phyloP scores from a whole-genome alignment of 2,797 vertebrate species.

The Lophura swinhoii region DNA sequence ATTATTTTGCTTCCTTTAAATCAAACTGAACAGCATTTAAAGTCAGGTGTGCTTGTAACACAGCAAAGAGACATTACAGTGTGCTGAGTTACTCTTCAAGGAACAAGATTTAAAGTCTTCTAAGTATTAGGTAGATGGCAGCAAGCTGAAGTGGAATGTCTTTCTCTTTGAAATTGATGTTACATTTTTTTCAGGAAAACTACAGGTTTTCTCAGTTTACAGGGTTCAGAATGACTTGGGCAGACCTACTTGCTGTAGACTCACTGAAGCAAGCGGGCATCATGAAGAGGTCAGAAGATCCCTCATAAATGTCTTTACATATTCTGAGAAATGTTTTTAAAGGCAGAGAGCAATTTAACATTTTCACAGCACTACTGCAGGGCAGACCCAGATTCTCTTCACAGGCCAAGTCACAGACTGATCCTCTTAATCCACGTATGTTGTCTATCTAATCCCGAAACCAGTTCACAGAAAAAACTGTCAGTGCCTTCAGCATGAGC shows the following conservation, averaged over 20 bases:
- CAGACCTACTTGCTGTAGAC: not conserved
- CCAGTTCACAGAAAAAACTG: not conserved
- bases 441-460: not conserved
- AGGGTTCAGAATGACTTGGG: not conserved
- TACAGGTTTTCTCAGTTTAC: not conserved
- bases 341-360: not conserved
- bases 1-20: not conserved
- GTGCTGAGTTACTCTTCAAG: not conserved
- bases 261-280: rapidly evolving
- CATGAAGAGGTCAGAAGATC: not conserved
- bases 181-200: not conserved
- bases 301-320: not conserved
- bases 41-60: not conserved
- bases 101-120: not conserved
- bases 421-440: not conserved
- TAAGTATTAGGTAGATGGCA: not conserved
- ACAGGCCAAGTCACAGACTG: not conserved
- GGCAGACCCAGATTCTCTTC: not conserved
- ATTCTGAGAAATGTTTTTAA: not conserved
- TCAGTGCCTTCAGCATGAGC: not conserved
- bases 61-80: not conserved
- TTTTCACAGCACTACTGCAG: not conserved
- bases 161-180: not conserved
- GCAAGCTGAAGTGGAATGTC: not conserved
- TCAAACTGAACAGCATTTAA: not conserved